Evolutionary conservation across 2,888 invertebrate genomes (phyloP).

Genomic region (Acronicta alni): DNA sequence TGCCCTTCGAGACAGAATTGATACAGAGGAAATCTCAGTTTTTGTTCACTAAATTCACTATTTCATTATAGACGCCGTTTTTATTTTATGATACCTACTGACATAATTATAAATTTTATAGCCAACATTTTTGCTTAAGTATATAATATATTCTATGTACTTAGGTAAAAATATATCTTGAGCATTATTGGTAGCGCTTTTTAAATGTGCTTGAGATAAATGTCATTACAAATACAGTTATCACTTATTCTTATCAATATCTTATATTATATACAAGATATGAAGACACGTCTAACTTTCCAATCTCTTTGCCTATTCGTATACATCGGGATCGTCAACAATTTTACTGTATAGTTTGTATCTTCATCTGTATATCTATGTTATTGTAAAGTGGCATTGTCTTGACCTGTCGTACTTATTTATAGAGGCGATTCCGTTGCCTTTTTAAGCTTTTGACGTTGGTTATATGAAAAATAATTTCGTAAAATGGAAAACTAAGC

Average conservation of each 20-base stretch:
- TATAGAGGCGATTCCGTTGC: constrained; percentile 13
- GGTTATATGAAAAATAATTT: too few relatives aligned
- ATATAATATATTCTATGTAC: neutral
- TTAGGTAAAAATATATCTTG: too few relatives aligned
- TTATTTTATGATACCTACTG: too few relatives aligned
- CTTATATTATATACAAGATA: too few relatives aligned
- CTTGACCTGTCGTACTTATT: neutral
- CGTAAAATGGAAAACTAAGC: neutral
- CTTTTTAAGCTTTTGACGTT: constrained; percentile 4
- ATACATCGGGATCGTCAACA: neutral
- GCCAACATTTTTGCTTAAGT: too few relatives aligned
- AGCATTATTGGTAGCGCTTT: too few relatives aligned
- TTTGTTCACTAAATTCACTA: too few relatives aligned
- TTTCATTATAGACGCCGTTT: too few relatives aligned
- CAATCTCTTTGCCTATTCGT: neutral
- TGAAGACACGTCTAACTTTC: neutral
- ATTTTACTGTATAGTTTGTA: neutral
- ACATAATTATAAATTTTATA: too few relatives aligned
- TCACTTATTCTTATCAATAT: neutral
- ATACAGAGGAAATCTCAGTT: too few relatives aligned
- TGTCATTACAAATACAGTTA: neutral
- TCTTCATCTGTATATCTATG: neutral
- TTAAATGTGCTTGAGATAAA: neutral
- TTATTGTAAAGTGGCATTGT: constrained; percentile 1
- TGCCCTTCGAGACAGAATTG: constrained; percentile 25